Conservation (phyloP, 2,113 vertebrate genomes). For the Rutilus rutilus region DNA sequence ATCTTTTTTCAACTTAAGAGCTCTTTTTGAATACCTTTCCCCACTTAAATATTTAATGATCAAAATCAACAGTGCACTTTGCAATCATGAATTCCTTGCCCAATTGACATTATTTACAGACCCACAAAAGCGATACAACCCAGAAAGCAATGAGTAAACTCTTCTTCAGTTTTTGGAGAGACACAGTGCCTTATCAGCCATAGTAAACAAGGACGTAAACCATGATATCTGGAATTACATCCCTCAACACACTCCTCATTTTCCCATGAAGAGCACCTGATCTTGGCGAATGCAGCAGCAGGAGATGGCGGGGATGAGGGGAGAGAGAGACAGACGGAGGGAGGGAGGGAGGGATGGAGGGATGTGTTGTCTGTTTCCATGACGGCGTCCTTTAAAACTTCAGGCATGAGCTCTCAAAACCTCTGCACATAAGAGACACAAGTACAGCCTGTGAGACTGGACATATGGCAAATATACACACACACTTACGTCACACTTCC, state of each 20-base stretch:
- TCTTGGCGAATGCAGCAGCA: not conserved
- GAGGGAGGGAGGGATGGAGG: not conserved
- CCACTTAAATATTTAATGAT: not conserved
- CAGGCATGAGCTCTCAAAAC: slow-evolving; percentile 62
- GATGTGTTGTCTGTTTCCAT: slow-evolving; percentile 40
- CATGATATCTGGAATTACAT: slow-evolving; percentile 23
- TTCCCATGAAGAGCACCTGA: slow-evolving; percentile 27
- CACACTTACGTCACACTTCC: slow-evolving; percentile 26
- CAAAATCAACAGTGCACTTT: not conserved
- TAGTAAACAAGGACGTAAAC: slow-evolving; percentile 31
- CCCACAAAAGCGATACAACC: not conserved
- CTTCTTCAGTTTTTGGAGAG: not conserved
- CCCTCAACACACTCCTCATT: slow-evolving; percentile 5
- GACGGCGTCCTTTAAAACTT: slow-evolving; percentile 5
- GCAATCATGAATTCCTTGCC: not conserved
- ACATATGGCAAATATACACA: slow-evolving; percentile 30
- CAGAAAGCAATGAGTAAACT: not conserved
- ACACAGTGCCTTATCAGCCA: not conserved
- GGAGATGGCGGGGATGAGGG: not conserved
- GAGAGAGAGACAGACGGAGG: not conserved
- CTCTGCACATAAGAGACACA: slow-evolving; percentile 65
- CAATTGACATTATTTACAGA: not conserved
- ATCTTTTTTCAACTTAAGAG: not conserved
- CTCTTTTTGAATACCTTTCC: not conserved
- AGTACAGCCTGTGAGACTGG: slow-evolving; percentile 7